Evolutionary conservation across 2,888 invertebrate genomes (phyloP).

Genomic region (Eupeodes latifasciatus): DNA sequence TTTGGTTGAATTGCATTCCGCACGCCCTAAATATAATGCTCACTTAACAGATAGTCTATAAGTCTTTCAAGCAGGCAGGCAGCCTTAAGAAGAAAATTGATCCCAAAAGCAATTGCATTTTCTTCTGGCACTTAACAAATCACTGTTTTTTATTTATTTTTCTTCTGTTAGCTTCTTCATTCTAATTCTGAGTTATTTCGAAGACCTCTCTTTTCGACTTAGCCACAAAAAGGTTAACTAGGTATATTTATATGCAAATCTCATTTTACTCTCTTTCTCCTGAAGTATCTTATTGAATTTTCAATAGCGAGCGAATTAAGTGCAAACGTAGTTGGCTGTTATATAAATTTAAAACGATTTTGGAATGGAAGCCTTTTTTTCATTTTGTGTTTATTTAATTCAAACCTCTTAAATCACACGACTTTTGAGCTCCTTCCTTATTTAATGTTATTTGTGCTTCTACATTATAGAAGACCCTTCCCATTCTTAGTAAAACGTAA

Average conservation of each 20-base stretch:
- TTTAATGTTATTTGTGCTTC: conserved; percentile 23
- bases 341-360: conserved; percentile 70
- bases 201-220: not conserved
- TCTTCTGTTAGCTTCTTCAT: not conserved
- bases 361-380: conserved; percentile 20
- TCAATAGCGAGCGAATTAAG: conserved; percentile 45
- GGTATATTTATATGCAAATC: conserved; percentile 58
- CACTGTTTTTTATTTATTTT: not conserved
- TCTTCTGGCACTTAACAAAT: not conserved
- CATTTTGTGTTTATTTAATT: conserved; percentile 42
- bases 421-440: not conserved
- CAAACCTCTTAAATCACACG: conserved; percentile 40
- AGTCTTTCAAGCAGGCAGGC: no score
- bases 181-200: not conserved
- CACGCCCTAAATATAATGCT: no score
- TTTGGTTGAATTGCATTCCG: no score
- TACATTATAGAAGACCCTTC: not conserved
- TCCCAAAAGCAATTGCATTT: no score
- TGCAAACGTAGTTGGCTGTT: conserved; percentile 56
- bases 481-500: conserved; percentile 50
- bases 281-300: conserved; percentile 57
- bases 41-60: no score
- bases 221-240: conserved; percentile 32
- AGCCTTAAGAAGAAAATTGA: no score
- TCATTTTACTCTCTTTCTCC: conserved; percentile 15